phyloP scores from a whole-genome alignment of 2,113 vertebrate genomes.

The Planiliza haematocheilus region DNA sequence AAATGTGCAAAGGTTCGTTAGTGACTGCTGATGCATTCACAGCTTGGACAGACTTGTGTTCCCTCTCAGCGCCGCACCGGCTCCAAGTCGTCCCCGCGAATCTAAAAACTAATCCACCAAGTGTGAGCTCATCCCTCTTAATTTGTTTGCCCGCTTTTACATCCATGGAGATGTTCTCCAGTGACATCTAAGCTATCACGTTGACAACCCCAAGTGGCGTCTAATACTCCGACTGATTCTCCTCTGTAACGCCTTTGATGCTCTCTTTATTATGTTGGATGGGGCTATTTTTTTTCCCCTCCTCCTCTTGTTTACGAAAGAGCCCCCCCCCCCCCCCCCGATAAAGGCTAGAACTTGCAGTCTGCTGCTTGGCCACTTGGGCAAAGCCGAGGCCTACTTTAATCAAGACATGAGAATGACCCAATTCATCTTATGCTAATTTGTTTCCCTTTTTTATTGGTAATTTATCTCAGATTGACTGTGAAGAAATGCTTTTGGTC shows the following conservation, averaged over 20 bases:
- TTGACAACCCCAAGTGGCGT: constrained; percentile 74
- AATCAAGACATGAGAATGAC: constrained; percentile 72
- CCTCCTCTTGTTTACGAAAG: constrained; percentile 68
- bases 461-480: constrained; percentile 41
- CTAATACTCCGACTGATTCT: constrained; percentile 74
- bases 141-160: constrained; percentile 76
- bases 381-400: constrained; percentile 68
- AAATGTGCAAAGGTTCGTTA: constrained; percentile 29
- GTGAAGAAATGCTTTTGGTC: constrained; percentile 42
- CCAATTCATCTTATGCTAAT: constrained; percentile 70
- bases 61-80: constrained; percentile 32
- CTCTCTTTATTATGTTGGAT: constrained; percentile 64
- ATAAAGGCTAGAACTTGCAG: constrained; percentile 68
- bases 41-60: constrained; percentile 48
- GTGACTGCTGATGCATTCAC: constrained; percentile 21
- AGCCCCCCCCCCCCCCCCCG: constrained; percentile 37
- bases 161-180: constrained; percentile 73
- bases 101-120: constrained; percentile 78
- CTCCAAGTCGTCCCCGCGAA: constrained; percentile 59
- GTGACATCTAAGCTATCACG: constrained; percentile 78
- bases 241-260: constrained; percentile 65
- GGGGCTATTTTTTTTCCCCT: constrained; percentile 45
- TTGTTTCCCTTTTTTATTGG: constrained; percentile 28
- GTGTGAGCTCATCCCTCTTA: constrained; percentile 78
- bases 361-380: constrained; percentile 68